These are phyloP conservation scores for Lagenorhynchus albirostris DNA, from an alignment of 2,113 vertebrate species.

Conservation along the genomic window DNA sequence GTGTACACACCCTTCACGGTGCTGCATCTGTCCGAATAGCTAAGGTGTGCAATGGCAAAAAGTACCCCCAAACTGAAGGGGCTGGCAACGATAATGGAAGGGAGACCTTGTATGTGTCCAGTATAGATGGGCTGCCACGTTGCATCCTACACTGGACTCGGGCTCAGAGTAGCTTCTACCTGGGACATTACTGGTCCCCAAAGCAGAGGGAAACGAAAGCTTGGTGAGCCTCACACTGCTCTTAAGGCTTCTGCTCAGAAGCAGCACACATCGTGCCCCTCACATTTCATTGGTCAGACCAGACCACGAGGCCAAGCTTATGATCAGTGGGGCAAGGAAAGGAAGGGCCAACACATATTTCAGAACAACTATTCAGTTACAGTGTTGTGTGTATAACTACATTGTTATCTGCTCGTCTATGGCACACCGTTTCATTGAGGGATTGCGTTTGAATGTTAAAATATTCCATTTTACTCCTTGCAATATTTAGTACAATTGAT, in stretches of 20 bases:
- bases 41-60: no score
- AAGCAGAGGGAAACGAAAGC: not conserved
- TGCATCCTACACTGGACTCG: no score
- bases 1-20: fast-evolving
- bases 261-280: not conserved
- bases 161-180: no score
- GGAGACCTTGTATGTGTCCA: not conserved
- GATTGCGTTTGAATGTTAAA: not conserved
- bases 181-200: not conserved
- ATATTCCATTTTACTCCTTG: not conserved
- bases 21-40: not conserved
- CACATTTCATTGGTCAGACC: not conserved
- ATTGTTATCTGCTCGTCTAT: fast-evolving
- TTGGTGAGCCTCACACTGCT: not conserved
- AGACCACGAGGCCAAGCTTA: not conserved
- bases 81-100: no score
- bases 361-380: no score
- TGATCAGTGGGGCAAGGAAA: not conserved
- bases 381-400: fast-evolving
- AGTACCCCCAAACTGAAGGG: not conserved
- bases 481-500: not conserved
- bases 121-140: not conserved
- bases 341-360: fast-evolving
- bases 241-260: not conserved
- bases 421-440: no score